These are phyloP conservation scores for Simalia tracyae DNA, from an alignment of 2,797 vertebrate species.

Conservation along the genomic window DNA sequence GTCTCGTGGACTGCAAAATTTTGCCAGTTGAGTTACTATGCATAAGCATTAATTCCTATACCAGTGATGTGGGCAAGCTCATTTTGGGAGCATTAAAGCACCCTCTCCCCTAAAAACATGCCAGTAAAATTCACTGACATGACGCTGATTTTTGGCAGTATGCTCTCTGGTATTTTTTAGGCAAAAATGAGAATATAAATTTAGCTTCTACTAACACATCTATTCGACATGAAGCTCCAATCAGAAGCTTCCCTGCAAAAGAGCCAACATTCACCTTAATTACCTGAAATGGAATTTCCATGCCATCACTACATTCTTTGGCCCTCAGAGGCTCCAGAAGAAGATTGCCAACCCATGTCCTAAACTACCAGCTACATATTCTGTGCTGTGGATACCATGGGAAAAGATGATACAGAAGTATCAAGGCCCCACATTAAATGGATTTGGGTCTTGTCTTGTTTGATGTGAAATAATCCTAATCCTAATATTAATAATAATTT, in stretches of 20 bases:
- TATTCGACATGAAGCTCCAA: not conserved
- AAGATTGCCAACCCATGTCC: not conserved
- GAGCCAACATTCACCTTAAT: not conserved
- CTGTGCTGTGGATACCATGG: not conserved
- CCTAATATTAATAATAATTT: not conserved
- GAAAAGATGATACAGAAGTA: not conserved
- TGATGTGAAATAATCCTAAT: not conserved
- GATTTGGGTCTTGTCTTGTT: not conserved
- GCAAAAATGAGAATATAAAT: not conserved
- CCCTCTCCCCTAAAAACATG: not conserved
- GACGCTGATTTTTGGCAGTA: not conserved
- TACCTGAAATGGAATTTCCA: not conserved
- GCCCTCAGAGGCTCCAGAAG: not conserved
- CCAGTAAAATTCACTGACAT: not conserved
- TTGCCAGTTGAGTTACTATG: not conserved
- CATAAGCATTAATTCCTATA: not conserved
- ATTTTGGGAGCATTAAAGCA: not conserved
- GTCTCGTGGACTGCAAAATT: not conserved
- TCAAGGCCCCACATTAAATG: not conserved
- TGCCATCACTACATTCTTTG: not conserved
- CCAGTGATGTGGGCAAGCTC: not conserved
- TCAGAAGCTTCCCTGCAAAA: not conserved
- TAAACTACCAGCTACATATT: not conserved
- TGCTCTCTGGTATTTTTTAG: not conserved
- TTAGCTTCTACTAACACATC: not conserved